Evolutionary conservation across 53 echinoderm and acorn worm species (phyloP).

Genomic region (Holothuria leucospilota): DNA sequence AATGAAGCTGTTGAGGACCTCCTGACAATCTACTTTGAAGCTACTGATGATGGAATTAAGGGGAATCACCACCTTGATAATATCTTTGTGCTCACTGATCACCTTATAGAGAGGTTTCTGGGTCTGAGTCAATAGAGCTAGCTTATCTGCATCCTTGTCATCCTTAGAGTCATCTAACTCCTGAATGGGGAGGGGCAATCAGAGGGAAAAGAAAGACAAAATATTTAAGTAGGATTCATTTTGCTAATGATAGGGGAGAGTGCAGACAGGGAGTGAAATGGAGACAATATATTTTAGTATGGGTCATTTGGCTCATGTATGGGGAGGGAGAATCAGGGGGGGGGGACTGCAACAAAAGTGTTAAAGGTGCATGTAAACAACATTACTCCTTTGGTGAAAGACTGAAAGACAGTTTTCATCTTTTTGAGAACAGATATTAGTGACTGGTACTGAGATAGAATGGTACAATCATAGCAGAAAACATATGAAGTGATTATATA

Average conservation of each 20-base stretch:
- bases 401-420: too few species aligned
- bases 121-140: conserved; percentile 78
- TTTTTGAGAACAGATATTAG: too few species aligned
- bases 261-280: neutral
- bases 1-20: conserved; percentile 84
- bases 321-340: too few species aligned
- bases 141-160: conserved; percentile 96
- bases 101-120: conserved; percentile 98
- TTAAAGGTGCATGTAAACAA: too few species aligned
- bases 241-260: neutral
- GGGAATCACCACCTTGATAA: conserved; percentile 95
- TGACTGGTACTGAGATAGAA: too few species aligned
- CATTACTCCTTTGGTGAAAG: too few species aligned
- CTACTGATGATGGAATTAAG: conserved; percentile 94
- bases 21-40: conserved; percentile 87
- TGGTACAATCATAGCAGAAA: too few species aligned
- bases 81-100: conserved; percentile 96
- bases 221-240: neutral
- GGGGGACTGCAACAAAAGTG: too few species aligned
- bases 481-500: too few species aligned
- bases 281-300: too few species aligned
- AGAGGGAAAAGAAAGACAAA: too few species aligned
- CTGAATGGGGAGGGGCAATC: conserved; percentile 28
- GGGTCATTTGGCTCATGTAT: too few species aligned
- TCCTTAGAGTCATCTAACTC: conserved; percentile 93